Base-by-base conservation (phyloP, 2,888 invertebrate species). In the Diachrysia chrysitis region DNA sequence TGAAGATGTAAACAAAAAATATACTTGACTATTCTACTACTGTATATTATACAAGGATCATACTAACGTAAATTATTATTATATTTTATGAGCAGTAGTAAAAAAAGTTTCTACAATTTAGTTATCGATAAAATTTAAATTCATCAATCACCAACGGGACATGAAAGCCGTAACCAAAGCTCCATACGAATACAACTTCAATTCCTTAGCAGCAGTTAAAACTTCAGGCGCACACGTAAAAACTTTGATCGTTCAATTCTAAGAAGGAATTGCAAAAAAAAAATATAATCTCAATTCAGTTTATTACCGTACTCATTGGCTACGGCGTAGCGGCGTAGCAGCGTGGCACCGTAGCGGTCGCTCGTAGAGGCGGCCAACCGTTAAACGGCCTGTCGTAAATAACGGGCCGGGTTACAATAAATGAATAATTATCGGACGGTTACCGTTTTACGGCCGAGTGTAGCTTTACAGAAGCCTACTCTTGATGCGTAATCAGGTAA, bases 351-450 rank as follows among this genome's bases (percentile, higher is more conserved):
- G 85, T 85, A 84, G 78, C 83, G 78, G 84, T 78, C 73, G 80
- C 79, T 81, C 83, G 85, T 86, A 84, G 87, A 87, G 74, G 83
- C 85, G 82, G 82, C 83, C 83, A 83, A 84, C 86, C 87, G 84
- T 86, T 84, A 87, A 85, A 87, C 79, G 83, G 79, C 78, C 78
- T 82, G 76, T 86, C 87, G 85, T 87, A 88, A 88, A 87, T 87
- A 87, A 87, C 82, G 77, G 71, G 69, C 78, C 77, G 82, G 83
- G 86, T 73, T 83, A 86, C 88, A 87, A 88, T 91, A 91, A 90
- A 92, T 91, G 90, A 90, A 91, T 92, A 91, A 91, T 91, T 92
- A 90, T 91, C 90, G 86, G 86, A 85, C 84, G 87, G 87, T 88
- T 89, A 87, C 87, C 86, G 85, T 85, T 89, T 89, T 84, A 89